Conservation (phyloP, 2,888 invertebrate species). For the Agrypnus murinus region DNA sequence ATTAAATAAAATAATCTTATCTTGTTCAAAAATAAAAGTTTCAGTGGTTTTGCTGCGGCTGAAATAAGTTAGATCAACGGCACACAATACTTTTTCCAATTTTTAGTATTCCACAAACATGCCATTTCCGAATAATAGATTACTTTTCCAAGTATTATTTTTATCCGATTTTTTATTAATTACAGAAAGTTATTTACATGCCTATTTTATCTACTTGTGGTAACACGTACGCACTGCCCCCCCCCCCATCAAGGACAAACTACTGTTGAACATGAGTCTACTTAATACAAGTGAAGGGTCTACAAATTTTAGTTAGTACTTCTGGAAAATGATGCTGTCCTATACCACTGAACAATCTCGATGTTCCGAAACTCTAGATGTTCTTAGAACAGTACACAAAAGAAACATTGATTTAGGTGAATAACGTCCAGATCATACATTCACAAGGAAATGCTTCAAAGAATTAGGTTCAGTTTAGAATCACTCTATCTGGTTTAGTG, state of each 20-base stretch:
- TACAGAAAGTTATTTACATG: too few species aligned
- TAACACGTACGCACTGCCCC: constrained; percentile 22
- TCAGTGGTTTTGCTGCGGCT: too few species aligned
- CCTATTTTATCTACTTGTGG: too few species aligned
- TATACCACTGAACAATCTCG: constrained; percentile 19
- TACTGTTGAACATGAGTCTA: background rate
- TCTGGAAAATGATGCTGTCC: constrained; percentile 22
- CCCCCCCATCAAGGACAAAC: constrained; percentile 13
- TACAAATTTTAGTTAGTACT: constrained; percentile 3
- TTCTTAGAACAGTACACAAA: constrained; percentile 21
- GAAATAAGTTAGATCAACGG: too few species aligned
- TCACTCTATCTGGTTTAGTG: constrained; percentile 20
- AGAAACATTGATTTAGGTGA: constrained; percentile 3
- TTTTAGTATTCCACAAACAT: too few species aligned
- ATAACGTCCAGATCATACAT: constrained; percentile 17
- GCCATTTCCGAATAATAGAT: too few species aligned
- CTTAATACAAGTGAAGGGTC: constrained; percentile 4
- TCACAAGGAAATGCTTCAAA: constrained; percentile 13
- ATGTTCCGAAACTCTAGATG: constrained; percentile 18
- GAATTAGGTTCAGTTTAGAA: background rate
- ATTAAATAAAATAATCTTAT: too few species aligned
- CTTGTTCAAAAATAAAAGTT: too few species aligned
- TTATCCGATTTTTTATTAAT: too few species aligned
- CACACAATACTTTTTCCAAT: too few species aligned
- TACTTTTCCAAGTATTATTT: too few species aligned